Conservation (phyloP, 1,140 invertebrate genomes). For the Kradibia gibbosae region DNA sequence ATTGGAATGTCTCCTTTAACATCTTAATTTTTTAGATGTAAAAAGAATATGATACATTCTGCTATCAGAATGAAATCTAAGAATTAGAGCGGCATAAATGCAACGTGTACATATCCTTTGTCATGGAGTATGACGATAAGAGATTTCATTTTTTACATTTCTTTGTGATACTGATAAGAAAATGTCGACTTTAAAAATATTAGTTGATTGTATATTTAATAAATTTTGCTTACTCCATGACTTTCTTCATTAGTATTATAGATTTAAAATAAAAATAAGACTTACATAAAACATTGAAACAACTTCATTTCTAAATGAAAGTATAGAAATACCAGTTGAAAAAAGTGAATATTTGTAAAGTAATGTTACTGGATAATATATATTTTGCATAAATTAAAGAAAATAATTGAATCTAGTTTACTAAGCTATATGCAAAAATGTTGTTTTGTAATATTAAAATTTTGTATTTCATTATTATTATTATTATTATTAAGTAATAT, state of each 20-base stretch:
- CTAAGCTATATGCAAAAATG: neutral
- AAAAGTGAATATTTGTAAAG: constrained; percentile 24
- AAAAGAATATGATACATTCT: neutral
- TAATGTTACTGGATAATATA: constrained; percentile 14
- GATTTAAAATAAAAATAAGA: constrained; percentile 32
- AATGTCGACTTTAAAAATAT: constrained; percentile 13
- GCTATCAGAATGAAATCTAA: constrained; percentile 13
- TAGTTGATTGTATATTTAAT: constrained; percentile 39
- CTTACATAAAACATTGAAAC: constrained; percentile 31
- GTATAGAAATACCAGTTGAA: neutral
- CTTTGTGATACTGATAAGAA: constrained; percentile 28
- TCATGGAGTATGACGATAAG: constrained; percentile 38
- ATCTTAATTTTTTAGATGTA: constrained; percentile 62
- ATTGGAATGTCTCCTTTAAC: constrained; percentile 79
- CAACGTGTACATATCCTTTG: constrained; percentile 40
- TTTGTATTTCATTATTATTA: constrained; percentile 16
- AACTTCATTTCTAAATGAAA: constrained; percentile 25
- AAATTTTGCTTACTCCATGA: constrained; percentile 42
- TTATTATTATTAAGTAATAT: constrained; percentile 17
- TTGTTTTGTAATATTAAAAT: constrained; percentile 29
- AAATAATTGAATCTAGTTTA: constrained; percentile 10
- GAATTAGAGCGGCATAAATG: constrained; percentile 20
- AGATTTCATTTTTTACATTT: constrained; percentile 43
- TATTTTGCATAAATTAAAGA: constrained; percentile 33
- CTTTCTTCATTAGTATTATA: constrained; percentile 41